Evolutionary conservation across 2,113 vertebrate species (phyloP).

Genomic region (Trematocara variabile): DNA sequence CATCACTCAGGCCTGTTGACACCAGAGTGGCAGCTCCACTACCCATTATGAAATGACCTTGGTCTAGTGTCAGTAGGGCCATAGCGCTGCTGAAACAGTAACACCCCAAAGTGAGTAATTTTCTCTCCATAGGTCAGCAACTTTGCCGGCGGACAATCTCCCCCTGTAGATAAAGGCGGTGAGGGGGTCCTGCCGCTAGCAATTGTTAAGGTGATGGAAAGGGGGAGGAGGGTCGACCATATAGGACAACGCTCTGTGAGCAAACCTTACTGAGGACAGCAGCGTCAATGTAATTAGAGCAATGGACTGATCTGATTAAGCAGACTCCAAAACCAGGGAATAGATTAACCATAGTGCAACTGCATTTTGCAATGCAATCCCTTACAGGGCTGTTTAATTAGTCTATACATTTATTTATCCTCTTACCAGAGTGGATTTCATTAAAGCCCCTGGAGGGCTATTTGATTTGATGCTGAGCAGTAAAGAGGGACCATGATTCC

Average conservation of each 20-base stretch:
- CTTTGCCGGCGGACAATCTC: slow-evolving; percentile 37
- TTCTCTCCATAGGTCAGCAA: slow-evolving; percentile 64
- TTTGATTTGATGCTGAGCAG: slow-evolving; percentile 28
- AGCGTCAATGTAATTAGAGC: neutral
- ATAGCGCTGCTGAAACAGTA: slow-evolving; percentile 55
- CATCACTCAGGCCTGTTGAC: slow-evolving; percentile 68
- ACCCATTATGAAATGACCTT: slow-evolving; percentile 73
- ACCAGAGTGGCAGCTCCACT: slow-evolving; percentile 64
- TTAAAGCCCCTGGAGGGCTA: slow-evolving; percentile 16
- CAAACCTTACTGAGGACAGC: neutral
- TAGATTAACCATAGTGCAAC: slow-evolving; percentile 22
- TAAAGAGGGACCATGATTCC: neutral
- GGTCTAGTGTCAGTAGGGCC: slow-evolving; percentile 53
- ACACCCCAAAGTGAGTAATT: slow-evolving; percentile 66
- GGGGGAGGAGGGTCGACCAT: neutral
- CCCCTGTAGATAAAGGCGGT: slow-evolving; percentile 10
- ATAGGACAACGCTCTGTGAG: neutral
- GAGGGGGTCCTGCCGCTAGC: neutral
- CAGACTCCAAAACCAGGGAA: neutral
- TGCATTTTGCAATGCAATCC: neutral
- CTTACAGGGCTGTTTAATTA: slow-evolving; percentile 23
- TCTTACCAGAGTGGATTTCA: slow-evolving; percentile 16
- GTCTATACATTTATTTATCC: slow-evolving; percentile 20
- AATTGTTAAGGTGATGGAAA: slow-evolving; percentile 9
- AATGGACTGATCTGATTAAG: slow-evolving; percentile 9